Percentiles rank a stretch among this genome's conserved stretches.
Conservation (phyloP, 2,888 invertebrate genomes). For the Drepanosiphum platanoidis region DNA sequence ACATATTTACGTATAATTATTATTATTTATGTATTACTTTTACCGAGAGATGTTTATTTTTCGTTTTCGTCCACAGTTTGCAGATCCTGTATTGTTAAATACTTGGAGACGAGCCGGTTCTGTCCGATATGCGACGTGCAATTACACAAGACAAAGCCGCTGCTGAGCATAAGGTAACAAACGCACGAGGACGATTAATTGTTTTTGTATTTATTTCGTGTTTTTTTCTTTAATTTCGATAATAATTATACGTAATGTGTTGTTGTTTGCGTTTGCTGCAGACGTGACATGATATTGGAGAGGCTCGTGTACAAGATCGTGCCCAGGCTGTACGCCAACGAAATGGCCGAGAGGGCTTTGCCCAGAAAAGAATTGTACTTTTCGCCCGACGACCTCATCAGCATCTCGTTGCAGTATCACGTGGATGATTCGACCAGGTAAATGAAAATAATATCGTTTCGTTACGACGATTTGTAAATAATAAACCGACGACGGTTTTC, state of each 20-base stretch:
- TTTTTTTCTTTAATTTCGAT: not conserved
- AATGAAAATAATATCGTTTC: not conserved
- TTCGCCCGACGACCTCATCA: conserved; percentile 76
- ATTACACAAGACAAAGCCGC: conserved; percentile 78
- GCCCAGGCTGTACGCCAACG: conserved; percentile 79
- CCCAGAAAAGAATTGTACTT: conserved; percentile 73
- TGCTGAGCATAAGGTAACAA: conserved; percentile 74
- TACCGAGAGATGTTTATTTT: not conserved
- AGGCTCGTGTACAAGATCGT: conserved; percentile 82
- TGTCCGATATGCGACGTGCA: conserved; percentile 82
- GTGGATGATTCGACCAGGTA: conserved; percentile 17
- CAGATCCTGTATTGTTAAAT: conserved; percentile 78
- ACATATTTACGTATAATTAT: too few species aligned
- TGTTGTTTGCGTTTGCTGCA: conserved; percentile 12
- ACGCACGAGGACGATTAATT: not conserved
- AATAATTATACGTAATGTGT: not conserved
- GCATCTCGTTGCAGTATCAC: conserved; percentile 76
- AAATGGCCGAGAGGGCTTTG: conserved; percentile 69
- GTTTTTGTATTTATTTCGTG: not conserved
- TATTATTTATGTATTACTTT: not conserved
- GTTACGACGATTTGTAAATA: too few species aligned
- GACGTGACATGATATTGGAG: conserved; percentile 77
- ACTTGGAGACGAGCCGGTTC: conserved; percentile 76
- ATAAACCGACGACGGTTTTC: too few species aligned
- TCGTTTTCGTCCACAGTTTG: conserved; percentile 73